phyloP scores from a whole-genome alignment of 2,797 vertebrate species.

The Tangara arthus region DNA sequence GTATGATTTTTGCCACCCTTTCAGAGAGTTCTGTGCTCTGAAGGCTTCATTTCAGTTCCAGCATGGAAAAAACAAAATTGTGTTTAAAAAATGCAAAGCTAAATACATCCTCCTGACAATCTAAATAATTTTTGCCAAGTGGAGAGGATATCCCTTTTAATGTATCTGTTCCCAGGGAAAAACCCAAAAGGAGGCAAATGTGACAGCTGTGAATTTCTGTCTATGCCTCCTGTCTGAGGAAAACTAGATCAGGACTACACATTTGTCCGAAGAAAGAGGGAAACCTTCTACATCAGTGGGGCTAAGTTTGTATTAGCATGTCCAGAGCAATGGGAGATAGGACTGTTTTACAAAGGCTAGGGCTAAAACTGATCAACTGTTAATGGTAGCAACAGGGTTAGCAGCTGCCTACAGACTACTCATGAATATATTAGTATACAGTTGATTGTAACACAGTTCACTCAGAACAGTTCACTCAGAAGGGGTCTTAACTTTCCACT shows the following conservation, averaged over 20 bases:
- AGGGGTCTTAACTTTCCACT: background rate
- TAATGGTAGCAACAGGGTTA: background rate
- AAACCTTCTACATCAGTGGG: background rate
- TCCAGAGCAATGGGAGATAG: background rate
- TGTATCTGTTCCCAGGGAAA: background rate
- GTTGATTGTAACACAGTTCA: background rate
- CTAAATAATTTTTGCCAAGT: background rate
- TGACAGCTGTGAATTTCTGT: background rate
- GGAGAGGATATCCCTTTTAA: background rate
- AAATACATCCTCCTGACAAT: background rate
- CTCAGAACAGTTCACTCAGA: background rate
- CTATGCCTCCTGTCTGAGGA: background rate
- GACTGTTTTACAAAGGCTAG: background rate
- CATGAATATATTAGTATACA: background rate
- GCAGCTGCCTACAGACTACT: background rate
- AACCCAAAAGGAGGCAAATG: background rate
- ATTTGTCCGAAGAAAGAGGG: background rate
- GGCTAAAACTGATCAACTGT: background rate
- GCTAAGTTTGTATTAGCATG: background rate
- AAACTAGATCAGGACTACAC: background rate
- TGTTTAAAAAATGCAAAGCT: background rate
- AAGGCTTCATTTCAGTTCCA: slow-evolving; percentile 19
- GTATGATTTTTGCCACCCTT: accelerated
- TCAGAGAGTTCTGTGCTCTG: background rate
- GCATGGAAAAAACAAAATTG: slow-evolving; percentile 20